Conservation (phyloP, 2,888 invertebrate genomes). For the Polydrusus tereticollis region DNA sequence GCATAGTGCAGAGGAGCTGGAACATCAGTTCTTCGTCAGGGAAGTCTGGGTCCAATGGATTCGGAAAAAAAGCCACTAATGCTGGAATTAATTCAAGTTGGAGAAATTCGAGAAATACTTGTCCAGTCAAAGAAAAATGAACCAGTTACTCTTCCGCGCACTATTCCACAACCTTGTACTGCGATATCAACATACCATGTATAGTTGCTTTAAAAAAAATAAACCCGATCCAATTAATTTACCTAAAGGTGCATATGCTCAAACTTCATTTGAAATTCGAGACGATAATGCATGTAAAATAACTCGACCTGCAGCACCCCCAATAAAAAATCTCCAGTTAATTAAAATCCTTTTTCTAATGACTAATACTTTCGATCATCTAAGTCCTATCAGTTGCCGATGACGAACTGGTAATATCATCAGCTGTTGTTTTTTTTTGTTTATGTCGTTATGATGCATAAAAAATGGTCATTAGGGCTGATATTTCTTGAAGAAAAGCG, state of each 20-base stretch:
- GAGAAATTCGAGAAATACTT: no score
- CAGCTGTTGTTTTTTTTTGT: constrained; percentile 37
- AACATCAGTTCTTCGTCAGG: no score
- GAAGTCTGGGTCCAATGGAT: no score
- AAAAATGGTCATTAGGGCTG: constrained; percentile 33
- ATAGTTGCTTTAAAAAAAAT: no score
- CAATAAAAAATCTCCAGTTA: constrained; percentile 37
- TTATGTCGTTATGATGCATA: constrained; percentile 27
- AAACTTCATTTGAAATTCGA: constrained; percentile 20
- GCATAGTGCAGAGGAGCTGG: no score
- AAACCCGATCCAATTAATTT: constrained; percentile 20
- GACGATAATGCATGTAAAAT: constrained; percentile 17
- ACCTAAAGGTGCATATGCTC: constrained; percentile 33
- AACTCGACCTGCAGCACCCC: constrained; percentile 37
- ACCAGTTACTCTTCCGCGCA: no score
- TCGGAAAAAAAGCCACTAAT: no score
- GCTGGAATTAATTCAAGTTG: no score
- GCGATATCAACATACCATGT: no score
- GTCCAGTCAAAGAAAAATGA: no score
- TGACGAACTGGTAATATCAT: neutral
- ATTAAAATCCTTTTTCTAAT: constrained; percentile 34
- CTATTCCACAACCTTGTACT: no score
- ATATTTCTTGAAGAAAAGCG: constrained; percentile 14
- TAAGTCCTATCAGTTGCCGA: constrained; percentile 1
- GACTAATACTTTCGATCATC: constrained; percentile 30